Conservation (phyloP, 1,140 invertebrate genomes). For the Cylas formicarius region DNA sequence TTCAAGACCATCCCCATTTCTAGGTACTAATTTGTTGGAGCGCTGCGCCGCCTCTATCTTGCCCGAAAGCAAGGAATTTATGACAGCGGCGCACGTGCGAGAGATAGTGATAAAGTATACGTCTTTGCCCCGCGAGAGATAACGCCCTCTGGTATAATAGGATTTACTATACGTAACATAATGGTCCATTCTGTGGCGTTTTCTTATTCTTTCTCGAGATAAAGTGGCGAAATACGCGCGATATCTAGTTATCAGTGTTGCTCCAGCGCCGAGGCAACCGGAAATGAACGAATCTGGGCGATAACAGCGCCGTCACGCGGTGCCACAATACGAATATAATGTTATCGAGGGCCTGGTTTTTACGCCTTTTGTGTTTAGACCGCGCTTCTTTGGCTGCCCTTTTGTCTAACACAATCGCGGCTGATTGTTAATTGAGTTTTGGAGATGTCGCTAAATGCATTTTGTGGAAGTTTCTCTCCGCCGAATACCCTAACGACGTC, state of each 20-base stretch:
- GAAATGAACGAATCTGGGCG: slow-evolving; percentile 43
- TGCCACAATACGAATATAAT: slow-evolving; percentile 37
- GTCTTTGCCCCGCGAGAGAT: slow-evolving; percentile 37
- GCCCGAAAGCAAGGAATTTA: slow-evolving; percentile 32
- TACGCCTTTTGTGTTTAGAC: slow-evolving; percentile 35
- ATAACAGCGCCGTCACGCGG: slow-evolving; percentile 33
- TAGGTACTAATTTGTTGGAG: slow-evolving; percentile 15
- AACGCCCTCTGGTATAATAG: slow-evolving; percentile 44
- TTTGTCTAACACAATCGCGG: slow-evolving; percentile 37
- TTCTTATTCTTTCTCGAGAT: slow-evolving; percentile 45
- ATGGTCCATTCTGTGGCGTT: slow-evolving; percentile 44
- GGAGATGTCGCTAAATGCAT: slow-evolving; percentile 33
- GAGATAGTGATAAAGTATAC: slow-evolving; percentile 39
- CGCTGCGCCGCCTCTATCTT: slow-evolving; percentile 12
- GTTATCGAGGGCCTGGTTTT: slow-evolving; percentile 37
- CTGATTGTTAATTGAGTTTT: slow-evolving; percentile 42
- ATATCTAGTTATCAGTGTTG: slow-evolving; percentile 44
- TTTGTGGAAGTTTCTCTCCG: slow-evolving; percentile 26
- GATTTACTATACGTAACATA: slow-evolving; percentile 45
- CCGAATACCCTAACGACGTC: slow-evolving; percentile 26
- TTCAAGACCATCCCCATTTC: background rate
- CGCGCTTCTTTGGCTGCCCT: slow-evolving; percentile 28
- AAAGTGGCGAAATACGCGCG: slow-evolving; percentile 42
- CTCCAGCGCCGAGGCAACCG: slow-evolving; percentile 38
- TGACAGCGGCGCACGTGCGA: slow-evolving; percentile 37